A percentile compares a stretch with the other conserved stretches of the same genome.
Conservation (phyloP, 2,888 invertebrate species). For the Cataglyphis cursor region DNA sequence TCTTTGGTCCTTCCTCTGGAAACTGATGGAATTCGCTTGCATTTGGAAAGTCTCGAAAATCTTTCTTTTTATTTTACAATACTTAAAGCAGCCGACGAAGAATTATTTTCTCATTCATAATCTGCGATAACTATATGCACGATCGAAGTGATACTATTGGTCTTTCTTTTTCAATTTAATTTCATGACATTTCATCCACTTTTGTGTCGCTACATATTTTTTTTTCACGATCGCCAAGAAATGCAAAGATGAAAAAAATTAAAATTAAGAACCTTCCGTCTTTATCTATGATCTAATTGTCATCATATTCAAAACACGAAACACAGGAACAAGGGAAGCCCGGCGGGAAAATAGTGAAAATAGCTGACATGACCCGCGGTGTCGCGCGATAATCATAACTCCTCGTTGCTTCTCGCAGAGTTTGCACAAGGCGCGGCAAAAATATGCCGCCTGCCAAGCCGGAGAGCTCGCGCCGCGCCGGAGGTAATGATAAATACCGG, state of each 20-base stretch:
- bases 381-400: constrained; percentile 45
- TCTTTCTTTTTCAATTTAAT: not conserved
- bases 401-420: constrained; percentile 15
- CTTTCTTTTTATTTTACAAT: not conserved
- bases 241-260: not conserved
- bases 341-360: not conserved
- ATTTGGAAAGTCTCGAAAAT: not conserved
- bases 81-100: not conserved
- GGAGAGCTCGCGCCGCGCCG: constrained; percentile 21
- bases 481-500: constrained; percentile 51
- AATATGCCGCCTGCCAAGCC: constrained; percentile 36
- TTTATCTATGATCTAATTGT: not conserved
- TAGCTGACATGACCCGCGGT: not conserved
- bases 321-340: not conserved
- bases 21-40: not conserved
- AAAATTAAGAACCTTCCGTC: not conserved
- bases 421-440: constrained; percentile 30
- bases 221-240: not conserved
- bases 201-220: not conserved
- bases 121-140: not conserved
- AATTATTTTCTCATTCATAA: constrained; percentile 10
- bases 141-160: not conserved
- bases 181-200: not conserved
- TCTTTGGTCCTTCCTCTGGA: not conserved
- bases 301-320: not conserved